Evolutionary conservation across 2,113 vertebrate genomes (phyloP), one percentile per base, ranked within the genome.

Genomic region (Stegostoma tigrinum): DNA sequence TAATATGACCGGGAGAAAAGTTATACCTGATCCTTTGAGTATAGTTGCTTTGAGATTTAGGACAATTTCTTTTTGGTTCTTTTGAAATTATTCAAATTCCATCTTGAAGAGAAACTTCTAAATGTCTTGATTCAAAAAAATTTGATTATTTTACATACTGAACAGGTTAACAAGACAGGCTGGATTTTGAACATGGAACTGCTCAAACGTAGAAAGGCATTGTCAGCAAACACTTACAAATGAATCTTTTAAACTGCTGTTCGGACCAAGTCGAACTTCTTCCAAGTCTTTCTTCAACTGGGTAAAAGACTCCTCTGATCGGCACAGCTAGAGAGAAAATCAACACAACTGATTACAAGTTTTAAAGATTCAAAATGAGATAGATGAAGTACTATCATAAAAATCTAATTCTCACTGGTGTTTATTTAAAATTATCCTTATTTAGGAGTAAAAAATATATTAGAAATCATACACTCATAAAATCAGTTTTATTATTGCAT

Each of bases 241-340:
- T 42, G 38, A 21, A 95, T 95, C 85, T 83, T 80, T 67, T 95
- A 27, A 42, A 78, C 85, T 66, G 3, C n/a, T 83, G 38, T 21
- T 86, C 27, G 75, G 42, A 64, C 45, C 78, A n/a, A 52, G 86
- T 70, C 10, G 42, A 95, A 94, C 30, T 30, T 34, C 66, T n/a
- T 83, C 45, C 52, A 95, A 23, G 27, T 42, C 89, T 67, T 45
- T 93, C 90, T 95, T 80, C 17, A 95, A 30, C 24, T 94, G 70
- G 30, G 21, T 93, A 52, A 83, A 70, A 78, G 75, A 61, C 75
- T 87, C 78, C n/a, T 94, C 78, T 86, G 38, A 85, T 52, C 61
- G 14, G 15, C 75, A 83, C 72, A 96, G 48, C 96, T 96, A n/a
- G 61, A 61, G 61, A 83, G 86, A 67, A 90, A 85, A 42, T 24